These are phyloP conservation scores for Agrochola lota DNA, from an alignment of 2,888 invertebrate species.

Conservation along the genomic window DNA sequence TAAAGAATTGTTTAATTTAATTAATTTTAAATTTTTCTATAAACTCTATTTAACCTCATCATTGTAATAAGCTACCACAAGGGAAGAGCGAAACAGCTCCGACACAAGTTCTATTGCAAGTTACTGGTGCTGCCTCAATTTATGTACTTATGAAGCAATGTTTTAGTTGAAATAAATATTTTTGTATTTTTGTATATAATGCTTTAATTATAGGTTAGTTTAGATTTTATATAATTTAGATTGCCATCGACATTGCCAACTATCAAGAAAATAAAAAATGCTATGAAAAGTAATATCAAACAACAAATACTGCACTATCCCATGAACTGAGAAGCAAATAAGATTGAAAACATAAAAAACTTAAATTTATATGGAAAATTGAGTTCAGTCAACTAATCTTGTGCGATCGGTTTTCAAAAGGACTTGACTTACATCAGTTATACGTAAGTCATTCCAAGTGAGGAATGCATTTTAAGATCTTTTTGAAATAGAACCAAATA, in stretches of 20 bases:
- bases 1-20: too few relatives aligned
- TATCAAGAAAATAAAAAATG: not conserved
- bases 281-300: not conserved
- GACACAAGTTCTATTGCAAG: too few relatives aligned
- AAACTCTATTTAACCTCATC: too few relatives aligned
- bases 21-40: too few relatives aligned
- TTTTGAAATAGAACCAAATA: not conserved
- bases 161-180: too few relatives aligned
- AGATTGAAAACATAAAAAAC: constrained; percentile 5
- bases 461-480: not conserved
- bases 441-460: not conserved
- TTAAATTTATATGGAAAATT: constrained; percentile 3
- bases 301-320: not conserved
- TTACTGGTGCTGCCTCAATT: too few relatives aligned
- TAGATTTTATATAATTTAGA: not conserved
- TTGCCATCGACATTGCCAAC: not conserved
- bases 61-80: too few relatives aligned
- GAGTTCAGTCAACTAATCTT: not conserved
- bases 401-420: not conserved
- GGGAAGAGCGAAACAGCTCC: too few relatives aligned
- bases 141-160: too few relatives aligned
- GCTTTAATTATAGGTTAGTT: not conserved
- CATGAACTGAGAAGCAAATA: not conserved
- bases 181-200: too few relatives aligned
- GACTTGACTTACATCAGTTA: not conserved